Evolutionary conservation across 2,888 invertebrate genomes (phyloP).

Genomic region (Artemia sp.): DNA sequence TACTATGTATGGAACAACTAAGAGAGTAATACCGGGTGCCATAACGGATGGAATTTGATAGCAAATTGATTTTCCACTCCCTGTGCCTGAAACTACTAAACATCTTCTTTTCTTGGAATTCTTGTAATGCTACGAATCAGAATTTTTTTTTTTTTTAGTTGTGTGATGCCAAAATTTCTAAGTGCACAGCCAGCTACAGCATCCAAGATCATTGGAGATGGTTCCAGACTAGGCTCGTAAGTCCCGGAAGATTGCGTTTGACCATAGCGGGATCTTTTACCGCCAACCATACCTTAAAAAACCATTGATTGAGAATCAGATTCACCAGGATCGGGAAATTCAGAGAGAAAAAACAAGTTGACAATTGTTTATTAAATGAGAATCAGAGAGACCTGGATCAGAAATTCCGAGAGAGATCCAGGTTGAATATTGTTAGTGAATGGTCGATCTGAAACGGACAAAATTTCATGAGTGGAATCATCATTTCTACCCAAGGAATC

Average conservation of each 20-base stretch:
- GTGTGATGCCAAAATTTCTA: slow-evolving; percentile 7
- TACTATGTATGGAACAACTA: background rate
- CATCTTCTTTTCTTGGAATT: background rate
- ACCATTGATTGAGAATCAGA: background rate
- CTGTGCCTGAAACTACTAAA: slow-evolving; percentile 8
- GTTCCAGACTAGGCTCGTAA: background rate
- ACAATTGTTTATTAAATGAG: too few relatives aligned
- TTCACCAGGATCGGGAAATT: background rate
- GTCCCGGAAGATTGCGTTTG: slow-evolving; percentile 8
- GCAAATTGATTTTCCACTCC: background rate
- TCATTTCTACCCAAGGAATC: too few relatives aligned
- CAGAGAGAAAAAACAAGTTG: background rate
- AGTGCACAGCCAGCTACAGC: slow-evolving; percentile 7
- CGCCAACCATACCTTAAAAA: background rate
- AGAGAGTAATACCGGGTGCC: background rate
- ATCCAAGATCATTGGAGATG: slow-evolving; percentile 2
- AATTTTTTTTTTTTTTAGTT: background rate
- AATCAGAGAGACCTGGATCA: too few relatives aligned
- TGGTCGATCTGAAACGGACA: too few relatives aligned
- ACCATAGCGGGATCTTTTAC: background rate
- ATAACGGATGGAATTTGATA: slow-evolving; percentile 8
- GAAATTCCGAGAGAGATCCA: too few relatives aligned
- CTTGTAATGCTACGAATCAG: slow-evolving; percentile 6
- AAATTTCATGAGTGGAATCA: too few relatives aligned
- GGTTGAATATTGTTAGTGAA: too few relatives aligned